These are phyloP conservation scores for Zelostemma sp. DNA, from an alignment of 1,140 invertebrate species.

Conservation along the genomic window DNA sequence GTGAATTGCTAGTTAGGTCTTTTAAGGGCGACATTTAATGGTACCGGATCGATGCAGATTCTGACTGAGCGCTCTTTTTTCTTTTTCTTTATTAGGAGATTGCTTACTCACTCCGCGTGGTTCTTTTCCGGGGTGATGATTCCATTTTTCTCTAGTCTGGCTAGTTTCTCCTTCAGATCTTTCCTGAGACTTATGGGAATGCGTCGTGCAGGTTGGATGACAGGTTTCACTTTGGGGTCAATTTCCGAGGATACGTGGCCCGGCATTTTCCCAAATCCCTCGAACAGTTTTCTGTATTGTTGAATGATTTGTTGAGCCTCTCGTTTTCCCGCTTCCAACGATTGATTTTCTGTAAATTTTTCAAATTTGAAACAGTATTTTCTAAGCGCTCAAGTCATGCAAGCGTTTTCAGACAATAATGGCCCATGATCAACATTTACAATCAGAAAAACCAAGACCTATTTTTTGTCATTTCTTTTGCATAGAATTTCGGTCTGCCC, in stretches of 20 bases:
- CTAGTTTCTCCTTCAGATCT: conserved; percentile 53
- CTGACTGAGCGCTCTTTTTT: conserved; percentile 64
- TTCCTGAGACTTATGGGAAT: conserved; percentile 55
- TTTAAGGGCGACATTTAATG: conserved; percentile 68
- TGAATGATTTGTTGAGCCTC: conserved; percentile 11
- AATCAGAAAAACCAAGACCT: conserved; percentile 6
- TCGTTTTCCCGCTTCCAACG: conserved; percentile 8
- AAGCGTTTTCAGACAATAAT: neutral
- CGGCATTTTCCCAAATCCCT: conserved; percentile 13
- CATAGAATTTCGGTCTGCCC: conserved; percentile 7
- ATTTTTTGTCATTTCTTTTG: neutral
- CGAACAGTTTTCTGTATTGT: conserved; percentile 9
- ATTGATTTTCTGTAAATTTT: neutral
- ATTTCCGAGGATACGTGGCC: conserved; percentile 8
- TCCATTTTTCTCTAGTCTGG: conserved; percentile 35
- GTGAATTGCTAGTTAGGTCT: conserved; percentile 61
- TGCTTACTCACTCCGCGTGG: conserved; percentile 67
- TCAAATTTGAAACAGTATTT: conserved; percentile 29
- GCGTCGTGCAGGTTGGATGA: conserved; percentile 51
- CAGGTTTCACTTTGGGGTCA: conserved; percentile 37
- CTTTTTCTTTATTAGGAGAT: conserved; percentile 56
- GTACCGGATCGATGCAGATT: conserved; percentile 70
- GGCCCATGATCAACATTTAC: conserved; percentile 5
- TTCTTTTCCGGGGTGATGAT: conserved; percentile 53
- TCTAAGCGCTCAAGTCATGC: neutral